Base-by-base conservation (phyloP, 2,113 vertebrate species). In the Rutilus rutilus region DNA sequence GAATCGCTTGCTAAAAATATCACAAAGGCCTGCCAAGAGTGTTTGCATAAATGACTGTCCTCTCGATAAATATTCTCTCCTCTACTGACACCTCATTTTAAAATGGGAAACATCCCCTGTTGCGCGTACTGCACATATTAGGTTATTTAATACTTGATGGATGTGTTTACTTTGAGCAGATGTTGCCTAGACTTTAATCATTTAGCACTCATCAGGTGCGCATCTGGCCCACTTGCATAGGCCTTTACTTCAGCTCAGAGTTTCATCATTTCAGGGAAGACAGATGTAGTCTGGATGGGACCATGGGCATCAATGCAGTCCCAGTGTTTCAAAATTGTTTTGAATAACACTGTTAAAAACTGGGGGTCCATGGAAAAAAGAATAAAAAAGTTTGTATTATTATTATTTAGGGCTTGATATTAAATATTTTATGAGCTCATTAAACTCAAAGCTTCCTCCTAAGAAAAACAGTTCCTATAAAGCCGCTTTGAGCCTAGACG, bases 101-200 rank as follows among this genome's bases (percentile, higher is more conserved):
- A 90, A 88, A 83, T 39, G 67, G 77, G 83, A 88, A 88, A 67
- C 88, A 21, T 87, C 88, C 85, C 85, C 27, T 85, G 86, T 85
- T 89, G 82, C 52, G 82, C 1, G 9, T 86, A 73, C 86, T 75
- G 54, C 88, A 85, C 89, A 87, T 88, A 91, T 90, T 89, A 89
- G 85, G 91, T 92, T 83, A 91, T 92, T 91, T 86, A 75, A 89
- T 77, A 65, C 82, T 76, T 94, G 94, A 94, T 95, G 89, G 91
- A 95, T 93, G 92, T 93, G 93, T 93, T 93, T 93, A 90, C 89
- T 87, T 87, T 88, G 82, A 86, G 57, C 82, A 82, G 81, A 89
- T 90, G 92, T 83, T 90, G 84, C 88, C 83, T 88, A 85, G 82
- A 82, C 91, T 81, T 45, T 73, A 73, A 87, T 91, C 60, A 85